Base-by-base conservation (phyloP, 2,797 vertebrate species). In the Poeciliopsis turneri region DNA sequence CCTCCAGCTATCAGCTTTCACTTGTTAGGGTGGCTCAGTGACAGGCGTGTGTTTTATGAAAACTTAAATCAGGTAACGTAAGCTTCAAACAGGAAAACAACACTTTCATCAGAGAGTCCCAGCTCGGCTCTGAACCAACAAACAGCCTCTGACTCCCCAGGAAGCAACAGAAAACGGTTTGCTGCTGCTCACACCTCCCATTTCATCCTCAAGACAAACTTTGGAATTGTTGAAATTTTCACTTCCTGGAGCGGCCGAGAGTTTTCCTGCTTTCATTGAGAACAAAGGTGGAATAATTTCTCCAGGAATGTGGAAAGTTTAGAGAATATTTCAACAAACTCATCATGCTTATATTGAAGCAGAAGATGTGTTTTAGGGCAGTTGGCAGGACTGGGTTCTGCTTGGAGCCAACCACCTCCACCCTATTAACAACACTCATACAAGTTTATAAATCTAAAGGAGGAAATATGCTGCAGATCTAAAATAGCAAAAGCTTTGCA, bases 1-100 rank as follows among this genome's bases (percentile, higher is more conserved):
- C 68, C n/a, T 71, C 43, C n/a, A 46, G 41, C 25, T 46, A 71
- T 71, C 68, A 71, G 25, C 68, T 46, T 71, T 71, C 68, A 46
- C 68, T 46, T 45, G 68, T 71, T 28, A 28, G 41, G 12, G 68
- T n/a, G 13, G 25, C 12, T 71, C 25, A 45, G 68, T 28, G 68
- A 46, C 68, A 28, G 41, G 6, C 5, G 68, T 69, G 25, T 45
- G 23, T 46, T 46, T 15, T 15, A 46, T n/a, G 9, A 46, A 7
- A 46, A 45, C 41, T 28, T 70, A n/a, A 70, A 46, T 70, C 68
- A 70, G 68, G 68, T 18, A 46, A 9, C 41, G 41, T 16, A 46
- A 70, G n/a, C 43, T 46, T 46, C 68, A 46, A 70, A 70, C 68
- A 70, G 5, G n/a, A 16, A 28, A 28, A 18, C 11, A 28, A 70